Evolutionary conservation across 2,113 vertebrate species (phyloP).

Genomic region (Uropsilus gracilis): DNA sequence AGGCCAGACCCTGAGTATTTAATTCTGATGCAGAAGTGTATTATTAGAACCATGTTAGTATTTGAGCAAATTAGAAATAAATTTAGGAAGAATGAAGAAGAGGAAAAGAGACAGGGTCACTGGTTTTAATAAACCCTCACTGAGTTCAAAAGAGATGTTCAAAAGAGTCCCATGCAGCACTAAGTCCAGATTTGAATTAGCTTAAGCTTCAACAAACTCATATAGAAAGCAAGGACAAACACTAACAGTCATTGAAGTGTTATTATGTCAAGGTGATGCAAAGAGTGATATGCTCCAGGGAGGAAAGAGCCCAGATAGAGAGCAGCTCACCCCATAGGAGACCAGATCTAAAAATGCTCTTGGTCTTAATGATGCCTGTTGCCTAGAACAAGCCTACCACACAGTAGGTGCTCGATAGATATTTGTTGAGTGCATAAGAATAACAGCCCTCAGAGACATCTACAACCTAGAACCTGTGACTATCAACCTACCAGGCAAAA

Average conservation of each 20-base stretch:
- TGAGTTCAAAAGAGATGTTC: background rate
- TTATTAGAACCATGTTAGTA: background rate
- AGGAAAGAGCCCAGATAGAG: background rate
- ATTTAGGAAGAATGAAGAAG: background rate
- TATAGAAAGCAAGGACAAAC: background rate
- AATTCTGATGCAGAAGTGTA: background rate
- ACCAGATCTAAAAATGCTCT: background rate
- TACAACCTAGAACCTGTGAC: background rate
- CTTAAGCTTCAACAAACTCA: background rate
- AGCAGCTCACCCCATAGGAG: background rate
- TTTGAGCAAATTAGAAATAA: background rate
- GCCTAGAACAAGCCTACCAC: background rate
- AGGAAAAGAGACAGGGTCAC: background rate
- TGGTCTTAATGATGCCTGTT: background rate
- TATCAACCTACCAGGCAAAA: background rate
- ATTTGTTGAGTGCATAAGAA: background rate
- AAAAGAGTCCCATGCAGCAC: background rate
- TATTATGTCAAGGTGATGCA: accelerated
- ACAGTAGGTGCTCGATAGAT: background rate
- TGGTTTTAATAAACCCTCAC: background rate
- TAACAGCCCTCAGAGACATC: background rate
- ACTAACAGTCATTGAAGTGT: accelerated
- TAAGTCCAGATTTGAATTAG: background rate
- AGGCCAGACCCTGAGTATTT: background rate
- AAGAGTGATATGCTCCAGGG: background rate